Evolutionary conservation across 1,140 invertebrate genomes (phyloP).

Genomic region (Glomeris maerens): DNA sequence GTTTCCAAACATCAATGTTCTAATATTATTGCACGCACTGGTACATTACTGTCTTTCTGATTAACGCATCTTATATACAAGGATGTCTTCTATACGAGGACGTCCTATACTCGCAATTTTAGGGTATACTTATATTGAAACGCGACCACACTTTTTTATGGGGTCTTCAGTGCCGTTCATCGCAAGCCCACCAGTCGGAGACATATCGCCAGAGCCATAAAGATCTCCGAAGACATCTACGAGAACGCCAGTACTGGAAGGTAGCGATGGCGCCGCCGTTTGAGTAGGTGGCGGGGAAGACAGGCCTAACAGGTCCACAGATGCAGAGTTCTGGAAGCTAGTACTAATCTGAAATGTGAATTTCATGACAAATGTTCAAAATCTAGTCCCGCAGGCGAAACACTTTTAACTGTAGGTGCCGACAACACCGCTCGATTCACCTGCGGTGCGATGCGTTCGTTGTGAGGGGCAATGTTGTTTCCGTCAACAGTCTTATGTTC

Average conservation of each 20-base stretch:
- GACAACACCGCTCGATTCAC: too few relatives aligned
- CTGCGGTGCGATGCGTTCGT: too few relatives aligned
- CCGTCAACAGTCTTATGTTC: slow-evolving; percentile 9
- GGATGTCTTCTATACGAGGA: too few relatives aligned
- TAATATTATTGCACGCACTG: too few relatives aligned
- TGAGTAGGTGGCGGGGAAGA: slow-evolving; percentile 60
- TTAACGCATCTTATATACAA: too few relatives aligned
- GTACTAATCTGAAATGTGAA: not conserved
- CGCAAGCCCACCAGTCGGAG: slow-evolving; percentile 1
- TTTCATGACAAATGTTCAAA: slow-evolving; percentile 1
- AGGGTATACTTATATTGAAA: too few relatives aligned
- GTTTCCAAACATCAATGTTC: slow-evolving; percentile 1
- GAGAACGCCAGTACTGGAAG: slow-evolving; percentile 53
- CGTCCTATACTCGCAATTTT: slow-evolving; percentile 6
- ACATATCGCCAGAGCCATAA: slow-evolving; percentile 37
- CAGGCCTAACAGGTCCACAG: slow-evolving; percentile 67
- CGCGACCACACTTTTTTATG: slow-evolving; percentile 54
- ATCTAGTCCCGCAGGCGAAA: too few relatives aligned
- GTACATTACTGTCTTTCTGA: too few relatives aligned
- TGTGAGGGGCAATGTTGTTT: too few relatives aligned
- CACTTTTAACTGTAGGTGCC: too few relatives aligned
- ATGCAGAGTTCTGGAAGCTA: slow-evolving; percentile 32
- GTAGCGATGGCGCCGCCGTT: slow-evolving; percentile 28
- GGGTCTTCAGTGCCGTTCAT: slow-evolving; percentile 40
- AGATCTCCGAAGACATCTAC: slow-evolving; percentile 84